Evolutionary conservation across 2,888 invertebrate species (phyloP), one percentile per base, ranked within the genome.

Genomic region (Rotaria magnacalcarata): DNA sequence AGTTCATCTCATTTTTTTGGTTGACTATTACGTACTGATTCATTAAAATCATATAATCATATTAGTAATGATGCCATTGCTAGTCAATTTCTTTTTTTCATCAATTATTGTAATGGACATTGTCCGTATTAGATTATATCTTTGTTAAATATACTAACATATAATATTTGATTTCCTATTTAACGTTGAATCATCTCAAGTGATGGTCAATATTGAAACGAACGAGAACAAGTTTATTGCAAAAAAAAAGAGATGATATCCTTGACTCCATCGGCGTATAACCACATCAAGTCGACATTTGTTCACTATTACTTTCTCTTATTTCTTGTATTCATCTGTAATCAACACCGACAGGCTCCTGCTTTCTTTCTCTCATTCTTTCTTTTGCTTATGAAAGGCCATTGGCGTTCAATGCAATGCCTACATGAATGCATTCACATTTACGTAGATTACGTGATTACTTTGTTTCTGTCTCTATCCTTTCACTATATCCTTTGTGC

Each of bases 371-470:
- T 41, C 34, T 67, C 67, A 2, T 67, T 34, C 34, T 67, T 67
- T 67, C 14, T 67, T 67, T 67, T 67, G 5, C 41, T 67, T 41
- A 67, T 34, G 34, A 67, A 67, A 41, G 34, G 67, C 67, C 67
- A 67, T 67, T 67, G 67, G 67, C 67, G 67, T 67, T 67, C 67
- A 67, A 67, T 41, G 7, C 6, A 67, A 67, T 34, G 34, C 34
- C 34, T 34, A 34, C 34, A 67, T 34, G 67, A 67, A 27, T 67
- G 67, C 67, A 19, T 67, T 67, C 34, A 34, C 67, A 34, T 67
- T 67, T 67, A 27, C 67, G 16, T 67, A 67, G 34, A 34, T 67
- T 67, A 67, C 67, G 67, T 67, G 67, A 67, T 67, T 67, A 67
- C 8, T 67, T 34, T 67, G 34, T 34, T 67, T 67, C 67, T 67